Evolutionary conservation across 2,797 vertebrate genomes (phyloP), one percentile per base, ranked within the genome.

Genomic region (Syngnathus acus): DNA sequence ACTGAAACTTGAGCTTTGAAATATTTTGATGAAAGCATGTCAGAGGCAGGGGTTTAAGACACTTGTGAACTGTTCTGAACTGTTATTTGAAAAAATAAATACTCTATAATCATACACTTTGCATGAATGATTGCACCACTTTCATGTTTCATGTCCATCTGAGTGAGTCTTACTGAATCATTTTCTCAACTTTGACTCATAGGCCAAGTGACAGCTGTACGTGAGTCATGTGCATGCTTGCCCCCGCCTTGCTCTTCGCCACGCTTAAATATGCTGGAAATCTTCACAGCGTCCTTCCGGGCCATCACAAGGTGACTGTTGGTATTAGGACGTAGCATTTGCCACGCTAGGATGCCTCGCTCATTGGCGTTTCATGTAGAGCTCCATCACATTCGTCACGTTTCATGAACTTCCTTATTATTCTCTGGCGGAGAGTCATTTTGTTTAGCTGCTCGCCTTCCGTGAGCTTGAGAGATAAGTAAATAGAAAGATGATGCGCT

Each of bases 371-470:
- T 89, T 90, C 87, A 88, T 86, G 86, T 88, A 76, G 82, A 85
- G 88, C 60, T 75, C 79, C 76, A 57, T 79, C 65, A 65, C 86
- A 87, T 90, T 89, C 78, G 90, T 88, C 89, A 90, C 86, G 80
- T 89, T 89, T 83, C 90, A 90, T 91, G 89, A 92, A 91, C 80
- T 76, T 84, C 72, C 84, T 90, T 88, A 90, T 92, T 91, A 91
- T 90, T 89, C 89, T 87, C 84, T 83, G 71, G 82, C 67, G 74
- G 83, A 78, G 80, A 85, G 84, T 89, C 78, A 88, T 86, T 87
- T 83, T 72, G 78, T 77, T 82, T 80, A 69, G 77, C 79, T 26
- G 78, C 83, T 80, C 54, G 72, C 78, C 82, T 78, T 72, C 62
- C 21, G 74, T 80, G 78, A 86, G 78, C 82, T 81, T 67, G 82